A percentile compares a stretch with the other conserved stretches of the same genome.
Conservation (phyloP, 2,888 invertebrate genomes). For the Tachystola acroxantha region DNA sequence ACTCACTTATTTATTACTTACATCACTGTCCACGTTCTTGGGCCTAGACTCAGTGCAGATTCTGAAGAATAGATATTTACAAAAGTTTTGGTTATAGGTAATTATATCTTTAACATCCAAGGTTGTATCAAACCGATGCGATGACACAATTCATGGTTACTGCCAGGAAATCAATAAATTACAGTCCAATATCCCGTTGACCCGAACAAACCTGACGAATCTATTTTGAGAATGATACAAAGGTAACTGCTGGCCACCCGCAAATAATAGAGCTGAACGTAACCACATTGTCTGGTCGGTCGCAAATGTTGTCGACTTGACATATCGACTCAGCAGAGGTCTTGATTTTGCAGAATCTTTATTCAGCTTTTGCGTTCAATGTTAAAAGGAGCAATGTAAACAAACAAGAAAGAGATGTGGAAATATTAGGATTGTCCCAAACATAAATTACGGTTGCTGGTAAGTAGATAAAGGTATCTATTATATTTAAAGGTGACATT, state of each 20-base stretch:
- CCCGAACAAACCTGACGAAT: slow-evolving; percentile 51
- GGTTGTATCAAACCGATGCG: no score
- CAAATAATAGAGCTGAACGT: slow-evolving; percentile 42
- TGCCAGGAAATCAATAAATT: no score
- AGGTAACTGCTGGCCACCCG: slow-evolving; percentile 54
- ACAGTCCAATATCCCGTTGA: slow-evolving; percentile 27
- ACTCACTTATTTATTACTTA: no score
- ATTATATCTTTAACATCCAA: no score
- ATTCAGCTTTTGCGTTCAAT: slow-evolving; percentile 30
- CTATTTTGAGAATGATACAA: slow-evolving; percentile 47
- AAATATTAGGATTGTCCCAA: not conserved
- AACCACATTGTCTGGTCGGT: slow-evolving; percentile 44
- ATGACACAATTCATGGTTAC: no score
- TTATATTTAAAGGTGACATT: slow-evolving; percentile 6
- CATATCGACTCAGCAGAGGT: slow-evolving; percentile 39
- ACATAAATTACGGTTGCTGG: not conserved
- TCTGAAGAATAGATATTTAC: no score
- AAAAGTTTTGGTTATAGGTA: no score
- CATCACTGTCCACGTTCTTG: no score
- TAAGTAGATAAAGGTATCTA: slow-evolving; percentile 3
- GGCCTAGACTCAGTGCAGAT: no score
- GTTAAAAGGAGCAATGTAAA: slow-evolving; percentile 17
- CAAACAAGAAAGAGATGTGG: slow-evolving; percentile 14
- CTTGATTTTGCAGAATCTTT: slow-evolving; percentile 34
- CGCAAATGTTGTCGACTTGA: slow-evolving; percentile 43